Evolutionary conservation across 1,140 invertebrate genomes (phyloP).

Genomic region (Papilio xuthus): DNA sequence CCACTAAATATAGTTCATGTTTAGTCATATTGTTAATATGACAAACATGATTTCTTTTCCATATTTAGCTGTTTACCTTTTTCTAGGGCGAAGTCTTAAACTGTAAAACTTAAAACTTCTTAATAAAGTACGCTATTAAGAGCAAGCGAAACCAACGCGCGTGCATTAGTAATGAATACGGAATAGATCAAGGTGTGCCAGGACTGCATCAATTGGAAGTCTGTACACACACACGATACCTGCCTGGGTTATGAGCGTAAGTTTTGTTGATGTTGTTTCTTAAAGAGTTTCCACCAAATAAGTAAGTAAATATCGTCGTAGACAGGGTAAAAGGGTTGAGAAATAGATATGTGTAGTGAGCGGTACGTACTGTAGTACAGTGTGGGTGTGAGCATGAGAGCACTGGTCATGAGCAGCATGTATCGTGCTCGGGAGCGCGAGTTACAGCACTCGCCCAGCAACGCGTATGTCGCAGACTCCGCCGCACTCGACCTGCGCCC

Average conservation of each 20-base stretch:
- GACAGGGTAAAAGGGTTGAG: background rate
- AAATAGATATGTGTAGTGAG: background rate
- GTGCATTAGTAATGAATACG: too few species aligned
- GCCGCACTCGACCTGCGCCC: slow-evolving; percentile 63
- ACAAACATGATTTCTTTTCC: background rate
- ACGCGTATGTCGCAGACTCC: slow-evolving; percentile 68
- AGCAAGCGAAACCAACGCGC: too few species aligned
- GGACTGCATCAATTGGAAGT: too few species aligned
- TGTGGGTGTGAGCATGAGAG: slow-evolving; percentile 65
- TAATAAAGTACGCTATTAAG: too few species aligned
- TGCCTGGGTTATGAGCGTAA: too few species aligned
- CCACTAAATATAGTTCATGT: background rate
- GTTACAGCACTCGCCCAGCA: slow-evolving; percentile 67
- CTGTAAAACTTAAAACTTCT: too few species aligned
- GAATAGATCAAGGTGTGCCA: too few species aligned
- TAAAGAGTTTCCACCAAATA: background rate
- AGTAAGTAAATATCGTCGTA: background rate
- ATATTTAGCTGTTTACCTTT: too few species aligned
- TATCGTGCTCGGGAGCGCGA: slow-evolving; percentile 55
- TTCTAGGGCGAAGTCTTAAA: too few species aligned
- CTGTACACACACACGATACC: too few species aligned
- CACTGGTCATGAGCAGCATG: slow-evolving; percentile 68
- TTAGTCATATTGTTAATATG: background rate
- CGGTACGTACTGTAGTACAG: slow-evolving; percentile 63
- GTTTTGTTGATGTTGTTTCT: too few species aligned